These are phyloP conservation scores for Rana temporaria DNA, from an alignment of 2,113 vertebrate genomes.

Conservation along the genomic window DNA sequence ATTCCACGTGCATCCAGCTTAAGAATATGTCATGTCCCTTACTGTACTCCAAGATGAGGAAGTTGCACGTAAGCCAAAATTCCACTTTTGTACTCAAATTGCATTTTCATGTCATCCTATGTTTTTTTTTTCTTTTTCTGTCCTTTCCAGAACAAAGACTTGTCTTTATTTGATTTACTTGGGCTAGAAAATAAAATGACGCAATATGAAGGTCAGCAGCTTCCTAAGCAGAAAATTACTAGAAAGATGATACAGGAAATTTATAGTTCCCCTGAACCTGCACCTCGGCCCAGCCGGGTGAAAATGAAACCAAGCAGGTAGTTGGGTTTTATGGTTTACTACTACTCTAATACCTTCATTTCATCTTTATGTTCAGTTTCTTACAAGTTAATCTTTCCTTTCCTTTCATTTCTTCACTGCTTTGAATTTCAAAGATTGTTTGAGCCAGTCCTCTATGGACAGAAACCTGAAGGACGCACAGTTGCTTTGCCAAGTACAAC, in stretches of 20 bases:
- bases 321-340: background rate
- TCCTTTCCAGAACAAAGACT: slow-evolving; percentile 70
- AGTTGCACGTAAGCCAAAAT: no score
- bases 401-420: background rate
- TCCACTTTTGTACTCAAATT: background rate
- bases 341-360: background rate
- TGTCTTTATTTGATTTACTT: slow-evolving; percentile 80
- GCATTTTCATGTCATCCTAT: background rate
- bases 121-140: background rate
- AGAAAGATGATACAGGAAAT: slow-evolving; percentile 86
- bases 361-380: background rate
- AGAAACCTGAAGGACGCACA: slow-evolving; percentile 85
- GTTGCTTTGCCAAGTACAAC: slow-evolving; percentile 73
- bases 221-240: slow-evolving; percentile 78
- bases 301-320: slow-evolving; percentile 89
- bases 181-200: slow-evolving; percentile 78
- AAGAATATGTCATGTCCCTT: no score
- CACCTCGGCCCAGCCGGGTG: slow-evolving; percentile 70
- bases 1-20: no score
- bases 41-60: no score
- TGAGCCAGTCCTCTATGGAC: slow-evolving; percentile 85
- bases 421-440: slow-evolving; percentile 76
- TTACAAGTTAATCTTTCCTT: background rate
- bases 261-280: slow-evolving; percentile 68
- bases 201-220: slow-evolving; percentile 75